Conservation (phyloP, 1,140 invertebrate species). For the Brachionus rubens region DNA sequence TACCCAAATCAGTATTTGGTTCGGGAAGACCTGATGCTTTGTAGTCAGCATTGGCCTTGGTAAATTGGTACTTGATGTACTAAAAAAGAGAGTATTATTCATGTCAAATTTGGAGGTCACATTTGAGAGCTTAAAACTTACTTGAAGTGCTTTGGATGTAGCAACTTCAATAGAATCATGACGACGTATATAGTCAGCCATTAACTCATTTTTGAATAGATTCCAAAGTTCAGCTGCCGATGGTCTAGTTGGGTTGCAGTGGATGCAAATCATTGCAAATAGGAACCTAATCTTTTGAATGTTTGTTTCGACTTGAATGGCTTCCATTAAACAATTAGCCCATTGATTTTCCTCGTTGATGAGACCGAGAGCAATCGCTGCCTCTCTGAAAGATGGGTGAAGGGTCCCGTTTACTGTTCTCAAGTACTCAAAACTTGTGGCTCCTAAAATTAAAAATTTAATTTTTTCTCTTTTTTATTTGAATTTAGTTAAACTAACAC, state of each 20-base stretch:
- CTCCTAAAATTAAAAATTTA: not conserved
- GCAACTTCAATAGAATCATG: too few species aligned
- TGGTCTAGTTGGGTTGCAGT: not conserved
- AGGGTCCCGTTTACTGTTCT: not conserved
- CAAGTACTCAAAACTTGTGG: not conserved
- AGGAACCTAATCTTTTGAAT: not conserved
- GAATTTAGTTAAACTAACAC: too few species aligned
- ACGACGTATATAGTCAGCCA: too few species aligned
- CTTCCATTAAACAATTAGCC: slow-evolving; percentile 30
- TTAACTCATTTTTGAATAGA: too few species aligned
- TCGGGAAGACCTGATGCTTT: too few species aligned
- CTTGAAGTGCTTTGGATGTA: too few species aligned
- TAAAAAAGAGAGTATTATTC: too few species aligned
- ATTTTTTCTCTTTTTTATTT: not conserved
- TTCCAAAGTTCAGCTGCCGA: not conserved
- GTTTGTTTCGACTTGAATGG: not conserved
- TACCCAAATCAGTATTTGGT: too few species aligned
- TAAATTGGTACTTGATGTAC: too few species aligned
- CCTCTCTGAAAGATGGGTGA: not conserved
- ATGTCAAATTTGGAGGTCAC: too few species aligned
- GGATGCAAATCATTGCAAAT: not conserved
- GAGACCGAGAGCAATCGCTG: not conserved
- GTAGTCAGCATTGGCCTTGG: too few species aligned
- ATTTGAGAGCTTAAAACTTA: too few species aligned
- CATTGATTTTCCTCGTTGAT: not conserved